Evolutionary conservation across 2,113 vertebrate genomes (phyloP), one percentile per base, ranked within the genome.

Genomic region (Alexandromys fortis): DNA sequence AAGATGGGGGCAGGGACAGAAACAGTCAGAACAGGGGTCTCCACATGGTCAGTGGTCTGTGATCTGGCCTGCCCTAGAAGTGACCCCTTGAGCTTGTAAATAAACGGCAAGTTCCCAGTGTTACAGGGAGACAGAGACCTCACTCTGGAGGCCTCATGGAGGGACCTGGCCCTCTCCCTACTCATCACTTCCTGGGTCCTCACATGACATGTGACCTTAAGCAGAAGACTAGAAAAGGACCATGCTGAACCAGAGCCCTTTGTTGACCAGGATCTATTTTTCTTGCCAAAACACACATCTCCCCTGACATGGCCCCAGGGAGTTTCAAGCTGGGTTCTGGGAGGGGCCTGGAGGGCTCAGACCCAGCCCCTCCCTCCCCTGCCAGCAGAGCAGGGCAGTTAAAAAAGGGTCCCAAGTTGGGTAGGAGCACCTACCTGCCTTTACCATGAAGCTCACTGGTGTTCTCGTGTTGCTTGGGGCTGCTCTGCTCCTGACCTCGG

Each of bases 111-210:
- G 61, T 67, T 82, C n/a, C 35, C 35, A 17, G 9, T 70, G 12
- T 16, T 7, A 35, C 7, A 33, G 30, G 30, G 7, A n/a, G 9
- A 35, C 28, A 30, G 1, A 16, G 17, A 2, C 42, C 47, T 30
- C 4, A 68, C 28, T 45, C 35, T 35, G 19, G 24, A 30, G 28
- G 17, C n/a, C 28, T 30, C 2, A 49, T 33, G 30, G 11, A 47
- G 21, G 35, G 17, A 22, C 1, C 9, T 22, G 5, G 2, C 61
- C 47, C 9, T 19, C 21, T 26, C 38, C 5, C 28, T 3, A 1
- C 6, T 10, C 49, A 58, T 24, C 72, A 5, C 33, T 33, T 70
- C 33, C 61, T 55, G 47, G 26, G 10, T 55, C 52, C 4, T 11
- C 87, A 65, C 21, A 21, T 35, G 58, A 76, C 70, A 14, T 14